These are phyloP conservation scores for Coluber constrictor DNA, from an alignment of 2,797 vertebrate species.

Conservation along the genomic window DNA sequence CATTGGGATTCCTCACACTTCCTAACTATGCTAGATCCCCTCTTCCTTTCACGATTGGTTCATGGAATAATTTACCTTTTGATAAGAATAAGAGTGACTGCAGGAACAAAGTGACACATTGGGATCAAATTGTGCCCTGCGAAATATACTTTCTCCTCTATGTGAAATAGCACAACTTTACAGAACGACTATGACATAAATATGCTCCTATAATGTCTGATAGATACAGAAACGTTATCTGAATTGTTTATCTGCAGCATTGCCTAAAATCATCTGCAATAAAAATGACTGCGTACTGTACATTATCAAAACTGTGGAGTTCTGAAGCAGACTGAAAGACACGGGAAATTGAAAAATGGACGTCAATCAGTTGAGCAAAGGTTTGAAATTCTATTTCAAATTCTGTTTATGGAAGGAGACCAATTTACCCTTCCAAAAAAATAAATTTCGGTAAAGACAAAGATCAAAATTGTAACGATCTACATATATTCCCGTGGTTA, in stretches of 20 bases:
- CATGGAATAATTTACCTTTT: conserved; percentile 50
- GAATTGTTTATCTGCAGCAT: conserved; percentile 27
- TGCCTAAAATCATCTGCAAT: conserved; percentile 15
- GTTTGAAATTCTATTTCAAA: conserved; percentile 7
- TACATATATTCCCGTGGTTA: background rate
- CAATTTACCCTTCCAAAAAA: background rate
- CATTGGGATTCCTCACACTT: background rate
- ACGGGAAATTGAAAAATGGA: background rate
- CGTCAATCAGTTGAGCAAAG: background rate
- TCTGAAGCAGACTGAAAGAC: conserved; percentile 26
- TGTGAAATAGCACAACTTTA: conserved; percentile 44
- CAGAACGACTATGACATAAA: conserved; percentile 33
- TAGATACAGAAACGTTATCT: conserved; percentile 30
- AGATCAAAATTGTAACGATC: background rate
- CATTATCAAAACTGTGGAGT: conserved; percentile 9
- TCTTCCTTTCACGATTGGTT: conserved; percentile 43
- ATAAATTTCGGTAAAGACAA: background rate
- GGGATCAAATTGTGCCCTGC: conserved; percentile 44
- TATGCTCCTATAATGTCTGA: conserved; percentile 22
- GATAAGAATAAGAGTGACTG: conserved; percentile 38
- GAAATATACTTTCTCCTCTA: conserved; percentile 42
- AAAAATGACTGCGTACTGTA: conserved; percentile 23
- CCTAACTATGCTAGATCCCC: background rate
- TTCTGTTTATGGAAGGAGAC: background rate
- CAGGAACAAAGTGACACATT: conserved; percentile 38